These are phyloP conservation scores for Peromyscus polionotus DNA, from an alignment of 2,113 vertebrate species.

Conservation along the genomic window DNA sequence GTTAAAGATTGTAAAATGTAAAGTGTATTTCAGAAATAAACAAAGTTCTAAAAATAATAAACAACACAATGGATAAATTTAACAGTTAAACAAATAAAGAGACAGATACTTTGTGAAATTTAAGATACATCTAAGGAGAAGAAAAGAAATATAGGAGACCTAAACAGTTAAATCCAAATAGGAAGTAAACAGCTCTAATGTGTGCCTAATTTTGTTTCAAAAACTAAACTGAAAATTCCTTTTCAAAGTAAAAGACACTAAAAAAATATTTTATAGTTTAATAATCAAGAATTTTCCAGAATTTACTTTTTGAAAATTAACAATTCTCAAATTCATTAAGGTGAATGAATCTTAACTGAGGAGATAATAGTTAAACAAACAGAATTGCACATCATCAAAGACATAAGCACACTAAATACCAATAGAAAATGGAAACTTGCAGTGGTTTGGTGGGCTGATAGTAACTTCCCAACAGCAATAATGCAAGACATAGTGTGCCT, in stretches of 20 bases:
- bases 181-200: background rate
- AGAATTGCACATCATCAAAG: slow-evolving; percentile 3
- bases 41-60: slow-evolving; percentile 9
- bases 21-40: slow-evolving; percentile 27
- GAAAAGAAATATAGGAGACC: background rate
- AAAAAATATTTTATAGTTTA: slow-evolving; percentile 26
- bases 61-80: background rate
- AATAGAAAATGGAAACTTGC: slow-evolving; percentile 39
- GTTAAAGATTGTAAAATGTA: background rate
- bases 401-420: slow-evolving; percentile 38
- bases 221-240: background rate
- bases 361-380: background rate
- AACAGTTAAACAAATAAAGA: slow-evolving; percentile 1
- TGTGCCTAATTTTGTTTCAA: background rate
- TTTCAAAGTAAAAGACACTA: background rate
- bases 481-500: background rate
- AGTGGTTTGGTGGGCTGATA: background rate
- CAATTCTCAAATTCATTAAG: slow-evolving; percentile 32
- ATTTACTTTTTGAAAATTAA: slow-evolving; percentile 10
- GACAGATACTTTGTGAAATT: background rate
- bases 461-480: background rate
- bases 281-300: slow-evolving; percentile 2
- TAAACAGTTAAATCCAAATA: background rate
- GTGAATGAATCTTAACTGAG: slow-evolving; percentile 13
- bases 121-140: background rate